Percentiles rank a stretch among this genome's conserved stretches.
Conservation (phyloP, 2,797 vertebrate genomes). For the Anabas testudineus region DNA sequence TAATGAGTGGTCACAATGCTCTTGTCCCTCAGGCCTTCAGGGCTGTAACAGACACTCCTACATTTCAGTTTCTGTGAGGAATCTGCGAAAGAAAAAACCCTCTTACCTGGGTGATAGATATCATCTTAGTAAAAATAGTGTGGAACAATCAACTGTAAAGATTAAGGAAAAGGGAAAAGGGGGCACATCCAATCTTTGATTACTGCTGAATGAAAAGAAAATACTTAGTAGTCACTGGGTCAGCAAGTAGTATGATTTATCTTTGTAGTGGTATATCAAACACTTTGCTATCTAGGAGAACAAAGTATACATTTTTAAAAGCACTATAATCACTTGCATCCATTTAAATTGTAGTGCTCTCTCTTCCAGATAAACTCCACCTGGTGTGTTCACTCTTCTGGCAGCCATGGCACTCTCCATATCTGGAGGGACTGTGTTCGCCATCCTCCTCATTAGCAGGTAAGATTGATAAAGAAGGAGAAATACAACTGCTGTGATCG, state of each 20-base stretch:
- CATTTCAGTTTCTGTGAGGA: constrained; percentile 20
- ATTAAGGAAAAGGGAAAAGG: too few relatives aligned
- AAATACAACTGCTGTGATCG: constrained; percentile 33
- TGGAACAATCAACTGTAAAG: constrained; percentile 30
- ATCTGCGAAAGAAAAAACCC: constrained; percentile 11
- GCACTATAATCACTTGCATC: constrained; percentile 1
- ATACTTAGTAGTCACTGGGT: constrained; percentile 17
- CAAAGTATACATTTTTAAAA: constrained; percentile 9
- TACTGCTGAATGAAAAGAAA: too few relatives aligned
- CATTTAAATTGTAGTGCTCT: constrained; percentile 40
- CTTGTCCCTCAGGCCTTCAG: constrained; percentile 30
- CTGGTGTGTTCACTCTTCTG: constrained; percentile 52
- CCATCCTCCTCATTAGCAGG: constrained; percentile 84
- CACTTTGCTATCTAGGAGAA: constrained; percentile 9
- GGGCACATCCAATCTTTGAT: too few relatives aligned
- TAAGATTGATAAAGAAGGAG: constrained; percentile 62
- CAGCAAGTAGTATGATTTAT: not conserved
- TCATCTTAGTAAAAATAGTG: constrained; percentile 20
- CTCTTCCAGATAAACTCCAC: constrained; percentile 80
- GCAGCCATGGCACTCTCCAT: constrained; percentile 75
- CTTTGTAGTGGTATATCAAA: constrained; percentile 11
- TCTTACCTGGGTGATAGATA: constrained; percentile 28
- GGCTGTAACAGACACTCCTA: constrained; percentile 12
- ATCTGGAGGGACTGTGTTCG: constrained; percentile 76
- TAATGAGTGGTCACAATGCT: constrained; percentile 60